These are phyloP conservation scores for Acholoe squamosa DNA, from an alignment of 2,888 invertebrate genomes.

Conservation along the genomic window DNA sequence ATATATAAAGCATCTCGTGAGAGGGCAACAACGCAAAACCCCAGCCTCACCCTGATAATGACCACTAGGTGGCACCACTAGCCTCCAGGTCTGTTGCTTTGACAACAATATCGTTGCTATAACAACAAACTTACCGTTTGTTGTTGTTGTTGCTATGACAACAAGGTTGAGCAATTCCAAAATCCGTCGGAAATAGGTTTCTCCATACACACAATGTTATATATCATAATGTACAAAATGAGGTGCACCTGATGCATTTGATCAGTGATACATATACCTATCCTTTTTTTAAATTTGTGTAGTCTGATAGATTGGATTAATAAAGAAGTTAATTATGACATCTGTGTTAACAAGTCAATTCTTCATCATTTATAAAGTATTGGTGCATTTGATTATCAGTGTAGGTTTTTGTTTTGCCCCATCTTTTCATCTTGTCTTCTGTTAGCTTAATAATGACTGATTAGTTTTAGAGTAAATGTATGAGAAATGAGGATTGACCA, in stretches of 20 bases:
- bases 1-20: neutral
- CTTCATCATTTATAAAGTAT: too few relatives aligned
- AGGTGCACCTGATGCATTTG: constrained; percentile 47
- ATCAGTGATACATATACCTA: constrained; percentile 61
- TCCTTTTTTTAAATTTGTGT: constrained; percentile 59
- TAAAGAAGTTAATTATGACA: constrained; percentile 50
- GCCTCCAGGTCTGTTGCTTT: constrained; percentile 6
- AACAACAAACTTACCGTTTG: neutral
- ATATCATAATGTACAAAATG: neutral
- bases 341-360: too few relatives aligned
- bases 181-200: constrained; percentile 60
- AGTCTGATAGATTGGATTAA: constrained; percentile 57
- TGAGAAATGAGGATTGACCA: too few relatives aligned
- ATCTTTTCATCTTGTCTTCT: too few relatives aligned
- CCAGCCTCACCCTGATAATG: constrained; percentile 36
- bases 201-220: constrained; percentile 11
- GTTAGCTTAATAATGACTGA: too few relatives aligned
- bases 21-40: neutral
- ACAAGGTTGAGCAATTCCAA: constrained; percentile 59
- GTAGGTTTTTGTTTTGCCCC: too few relatives aligned
- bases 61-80: neutral
- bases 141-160: constrained; percentile 47
- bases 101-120: too few relatives aligned
- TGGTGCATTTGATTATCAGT: too few relatives aligned
- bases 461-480: too few relatives aligned